These are phyloP conservation scores for Glaucopsyche alexis DNA, from an alignment of 2,888 invertebrate genomes.

Conservation along the genomic window DNA sequence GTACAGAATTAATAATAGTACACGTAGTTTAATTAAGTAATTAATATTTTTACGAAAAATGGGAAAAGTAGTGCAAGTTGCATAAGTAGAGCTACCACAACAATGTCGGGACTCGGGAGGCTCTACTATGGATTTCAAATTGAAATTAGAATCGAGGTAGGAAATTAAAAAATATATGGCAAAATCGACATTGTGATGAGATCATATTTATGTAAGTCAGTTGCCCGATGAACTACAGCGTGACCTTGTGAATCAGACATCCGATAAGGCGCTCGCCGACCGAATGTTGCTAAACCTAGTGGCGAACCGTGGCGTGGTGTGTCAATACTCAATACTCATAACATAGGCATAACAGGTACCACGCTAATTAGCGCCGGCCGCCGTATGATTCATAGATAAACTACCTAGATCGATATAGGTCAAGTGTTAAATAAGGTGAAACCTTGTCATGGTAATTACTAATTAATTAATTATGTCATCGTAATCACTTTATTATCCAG, in stretches of 20 bases:
- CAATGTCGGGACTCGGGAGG: too few relatives aligned
- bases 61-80: too few relatives aligned
- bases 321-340: constrained; percentile 13
- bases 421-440: not conserved
- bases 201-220: constrained; percentile 64
- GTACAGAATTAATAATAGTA: too few relatives aligned
- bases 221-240: constrained; percentile 64
- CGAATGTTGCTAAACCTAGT: constrained; percentile 47
- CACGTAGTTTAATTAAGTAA: too few relatives aligned
- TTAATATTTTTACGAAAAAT: too few relatives aligned
- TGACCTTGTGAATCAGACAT: constrained; percentile 73
- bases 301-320: constrained; percentile 1
- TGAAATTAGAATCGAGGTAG: not conserved
- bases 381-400: constrained; percentile 17
- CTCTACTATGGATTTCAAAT: too few relatives aligned
- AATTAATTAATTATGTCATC: not conserved
- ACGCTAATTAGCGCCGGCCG: not conserved
- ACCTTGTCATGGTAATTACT: constrained; percentile 7
- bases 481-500: not conserved
- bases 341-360: constrained; percentile 8
- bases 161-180: constrained; percentile 27
- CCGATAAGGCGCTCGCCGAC: constrained; percentile 63
- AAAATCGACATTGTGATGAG: constrained; percentile 57
- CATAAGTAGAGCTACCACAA: too few relatives aligned
- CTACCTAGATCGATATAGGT: constrained; percentile 10